Evolutionary conservation across 1,140 invertebrate genomes (phyloP), one percentile per base, ranked within the genome.

Genomic region (Latrodectus geometricus): DNA sequence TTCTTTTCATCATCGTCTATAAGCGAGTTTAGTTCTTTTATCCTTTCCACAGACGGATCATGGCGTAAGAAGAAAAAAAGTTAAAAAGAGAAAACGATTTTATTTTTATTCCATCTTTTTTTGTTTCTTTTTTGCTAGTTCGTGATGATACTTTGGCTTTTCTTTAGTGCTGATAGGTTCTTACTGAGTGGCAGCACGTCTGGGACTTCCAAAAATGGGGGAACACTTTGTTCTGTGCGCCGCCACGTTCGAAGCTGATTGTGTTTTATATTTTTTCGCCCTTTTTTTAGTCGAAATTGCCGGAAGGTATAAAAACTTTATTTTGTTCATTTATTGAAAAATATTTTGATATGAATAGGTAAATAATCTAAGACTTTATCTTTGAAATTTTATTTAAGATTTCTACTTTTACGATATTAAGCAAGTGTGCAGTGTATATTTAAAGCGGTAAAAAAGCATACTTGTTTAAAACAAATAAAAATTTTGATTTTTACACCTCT

Each of bases 131-230:
- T 81, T 48, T 81, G 72, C 48, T 81, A 69, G 17, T 56, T 56
- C 49, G 21, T 81, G 79, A 81, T 61, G 79, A 81, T 72, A 70
- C 79, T 54, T 49, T 23, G 21, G 66, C 50, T 70, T 80, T 80
- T 80, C 65, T 66, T 70, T 80, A 70, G 20, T 72, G 69, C 79
- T 81, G 79, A 81, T 81, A 81, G 79, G 79, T 81, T 81, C 70
- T 81, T 72, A 72, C 12, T 49, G 20, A 81, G 50, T 81, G 49
- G 79, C 9, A 72, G 48, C 79, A 81, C 79, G 79, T 72, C 49
- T 61, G 54, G 79, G 68, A 72, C 50, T 81, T 70, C 23, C n/a
- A 72, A 72, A 72, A 81, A 54, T n/a, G 68, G 48, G 12, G 11
- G 21, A 72, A 72, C 66, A 81, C 54, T 81, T 81, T 81, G 79